A percentile compares a stretch with the other conserved stretches of the same genome.
These are phyloP conservation scores for Pseudopodoces humilis DNA, from an alignment of 2,113 vertebrate species.

Conservation along the genomic window DNA sequence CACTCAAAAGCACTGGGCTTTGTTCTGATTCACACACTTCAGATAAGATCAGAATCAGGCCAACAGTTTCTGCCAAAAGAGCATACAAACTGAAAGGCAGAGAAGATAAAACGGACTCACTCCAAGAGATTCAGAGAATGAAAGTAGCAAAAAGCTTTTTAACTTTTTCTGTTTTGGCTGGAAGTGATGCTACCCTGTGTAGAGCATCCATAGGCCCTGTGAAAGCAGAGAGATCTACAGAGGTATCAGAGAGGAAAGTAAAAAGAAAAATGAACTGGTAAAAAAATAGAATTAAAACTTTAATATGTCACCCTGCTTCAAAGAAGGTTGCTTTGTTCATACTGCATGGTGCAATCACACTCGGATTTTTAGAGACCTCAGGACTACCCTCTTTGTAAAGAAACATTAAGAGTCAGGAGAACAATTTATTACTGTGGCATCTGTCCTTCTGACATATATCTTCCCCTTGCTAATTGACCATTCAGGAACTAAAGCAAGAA, in stretches of 20 bases:
- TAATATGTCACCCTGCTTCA: not conserved
- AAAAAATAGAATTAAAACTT: not conserved
- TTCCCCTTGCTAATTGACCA: not conserved
- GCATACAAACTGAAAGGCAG: slow-evolving; percentile 34
- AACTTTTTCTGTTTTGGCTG: slow-evolving; percentile 18
- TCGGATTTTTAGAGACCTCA: not conserved
- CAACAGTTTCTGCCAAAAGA: slow-evolving; percentile 44
- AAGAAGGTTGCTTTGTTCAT: not conserved
- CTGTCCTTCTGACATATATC: not conserved
- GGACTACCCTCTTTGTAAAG: not conserved
- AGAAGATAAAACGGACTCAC: slow-evolving; percentile 47
- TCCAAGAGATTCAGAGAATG: slow-evolving; percentile 28
- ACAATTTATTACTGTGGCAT: not conserved
- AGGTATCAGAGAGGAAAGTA: not conserved
- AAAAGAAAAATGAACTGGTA: not conserved
- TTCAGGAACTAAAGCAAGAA: slow-evolving; percentile 1
- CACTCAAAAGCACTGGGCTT: slow-evolving; percentile 16
- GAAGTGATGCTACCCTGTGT: not conserved
- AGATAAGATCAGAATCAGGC: slow-evolving; percentile 49
- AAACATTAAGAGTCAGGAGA: not conserved
- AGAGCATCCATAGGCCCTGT: not conserved
- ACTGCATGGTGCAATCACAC: not conserved
- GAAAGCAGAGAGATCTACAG: not conserved
- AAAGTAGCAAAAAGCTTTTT: slow-evolving; percentile 23
- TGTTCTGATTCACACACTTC: slow-evolving; percentile 50